Evolutionary conservation across 1,140 invertebrate genomes (phyloP).

Genomic region (Drosophila insularis): DNA sequence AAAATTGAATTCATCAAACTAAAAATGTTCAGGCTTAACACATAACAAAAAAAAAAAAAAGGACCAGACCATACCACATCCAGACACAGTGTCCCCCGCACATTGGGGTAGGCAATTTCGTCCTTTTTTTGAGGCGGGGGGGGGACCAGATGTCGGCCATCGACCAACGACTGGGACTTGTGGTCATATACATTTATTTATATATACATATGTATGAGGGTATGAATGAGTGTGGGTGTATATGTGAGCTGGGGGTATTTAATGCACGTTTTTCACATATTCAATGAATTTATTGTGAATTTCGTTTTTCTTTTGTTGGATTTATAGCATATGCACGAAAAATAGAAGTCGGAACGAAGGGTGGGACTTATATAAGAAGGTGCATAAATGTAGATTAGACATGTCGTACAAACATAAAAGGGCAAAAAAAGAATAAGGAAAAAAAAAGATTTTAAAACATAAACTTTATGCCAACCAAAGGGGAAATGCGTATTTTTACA

Average conservation of each 20-base stretch:
- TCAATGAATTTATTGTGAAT: slow-evolving; percentile 25
- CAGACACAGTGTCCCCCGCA: neutral
- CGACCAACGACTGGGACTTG: slow-evolving; percentile 6
- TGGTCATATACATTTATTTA: neutral
- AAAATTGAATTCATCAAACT: slow-evolving; percentile 3
- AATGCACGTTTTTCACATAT: slow-evolving; percentile 47
- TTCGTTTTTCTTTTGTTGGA: neutral
- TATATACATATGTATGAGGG: neutral
- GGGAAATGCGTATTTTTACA: neutral
- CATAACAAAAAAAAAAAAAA: neutral
- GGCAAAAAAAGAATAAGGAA: neutral
- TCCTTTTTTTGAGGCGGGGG: slow-evolving; percentile 9
- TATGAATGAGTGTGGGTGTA: neutral
- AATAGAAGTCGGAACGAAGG: neutral
- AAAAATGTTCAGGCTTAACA: slow-evolving; percentile 2
- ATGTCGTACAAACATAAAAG: slow-evolving; percentile 8
- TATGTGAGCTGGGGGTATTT: slow-evolving; percentile 20
- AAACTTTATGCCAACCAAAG: slow-evolving; percentile 1
- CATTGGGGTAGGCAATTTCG: slow-evolving; percentile 7
- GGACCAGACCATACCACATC: neutral
- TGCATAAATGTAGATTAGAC: slow-evolving; percentile 25
- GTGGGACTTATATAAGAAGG: slow-evolving; percentile 35
- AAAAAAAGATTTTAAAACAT: slow-evolving; percentile 21
- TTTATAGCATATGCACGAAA: slow-evolving; percentile 14
- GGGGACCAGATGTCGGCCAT: slow-evolving; percentile 13